Conservation (phyloP, 1,140 invertebrate species). For the Pollicipes pollicipes region DNA sequence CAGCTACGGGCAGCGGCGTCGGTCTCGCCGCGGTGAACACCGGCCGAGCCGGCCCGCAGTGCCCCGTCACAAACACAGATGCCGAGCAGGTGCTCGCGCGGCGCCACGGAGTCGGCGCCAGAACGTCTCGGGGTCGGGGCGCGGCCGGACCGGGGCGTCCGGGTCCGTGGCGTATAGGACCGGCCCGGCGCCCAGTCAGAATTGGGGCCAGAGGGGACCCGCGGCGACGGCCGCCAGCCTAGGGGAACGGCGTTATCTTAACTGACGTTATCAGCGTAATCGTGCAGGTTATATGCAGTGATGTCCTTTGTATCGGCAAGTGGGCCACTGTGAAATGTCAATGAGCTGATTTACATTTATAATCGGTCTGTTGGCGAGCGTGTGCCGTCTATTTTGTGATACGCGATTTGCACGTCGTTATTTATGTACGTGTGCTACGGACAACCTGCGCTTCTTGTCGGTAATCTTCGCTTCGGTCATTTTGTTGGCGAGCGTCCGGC, state of each 20-base stretch:
- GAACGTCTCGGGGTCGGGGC: no score
- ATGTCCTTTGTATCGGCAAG: background rate
- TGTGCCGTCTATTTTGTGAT: background rate
- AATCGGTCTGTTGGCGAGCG: background rate
- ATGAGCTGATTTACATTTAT: no score
- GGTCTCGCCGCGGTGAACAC: no score
- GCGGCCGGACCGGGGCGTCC: no score
- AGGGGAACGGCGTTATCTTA: background rate
- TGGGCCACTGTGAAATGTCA: no score
- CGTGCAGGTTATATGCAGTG: background rate
- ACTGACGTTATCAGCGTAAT: background rate
- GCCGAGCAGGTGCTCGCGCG: background rate
- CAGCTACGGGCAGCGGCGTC: no score
- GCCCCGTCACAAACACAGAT: background rate
- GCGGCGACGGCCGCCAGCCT: no score
- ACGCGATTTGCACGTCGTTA: background rate
- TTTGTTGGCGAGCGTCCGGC: background rate
- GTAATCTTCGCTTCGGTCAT: no score
- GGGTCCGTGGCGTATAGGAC: background rate
- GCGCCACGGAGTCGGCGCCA: no score
- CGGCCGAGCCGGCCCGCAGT: no score
- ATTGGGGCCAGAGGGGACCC: background rate
- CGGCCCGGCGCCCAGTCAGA: background rate
- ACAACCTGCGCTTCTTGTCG: no score
- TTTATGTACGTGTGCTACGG: no score